These are phyloP conservation scores for Eufriesea mexicana DNA, from an alignment of 1,140 invertebrate species.

Conservation along the genomic window DNA sequence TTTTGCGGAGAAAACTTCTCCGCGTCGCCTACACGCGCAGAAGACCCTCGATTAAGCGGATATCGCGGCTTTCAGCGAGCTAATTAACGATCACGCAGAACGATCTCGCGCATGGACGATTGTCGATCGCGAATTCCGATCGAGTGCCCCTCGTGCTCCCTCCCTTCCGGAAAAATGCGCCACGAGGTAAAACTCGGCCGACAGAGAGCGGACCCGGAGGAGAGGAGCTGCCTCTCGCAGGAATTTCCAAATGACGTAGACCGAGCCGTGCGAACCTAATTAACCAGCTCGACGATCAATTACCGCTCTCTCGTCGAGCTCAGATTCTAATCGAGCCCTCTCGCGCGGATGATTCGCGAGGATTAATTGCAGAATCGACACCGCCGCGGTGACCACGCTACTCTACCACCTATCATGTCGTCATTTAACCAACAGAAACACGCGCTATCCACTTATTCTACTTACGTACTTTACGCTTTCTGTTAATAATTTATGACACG, in stretches of 20 bases:
- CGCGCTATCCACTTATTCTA: no score
- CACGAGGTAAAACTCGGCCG: neutral
- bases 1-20: slow-evolving; percentile 29
- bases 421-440: no score
- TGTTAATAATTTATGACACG: no score
- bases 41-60: slow-evolving; percentile 51
- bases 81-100: slow-evolving; percentile 58
- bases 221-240: neutral
- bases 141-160: neutral
- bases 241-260: slow-evolving; percentile 4
- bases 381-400: neutral
- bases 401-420: no score
- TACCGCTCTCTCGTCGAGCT: slow-evolving; percentile 12
- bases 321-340: slow-evolving; percentile 17
- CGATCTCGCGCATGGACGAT: neutral
- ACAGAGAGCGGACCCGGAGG: neutral
- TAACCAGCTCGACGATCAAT: slow-evolving; percentile 32
- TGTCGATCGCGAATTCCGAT: slow-evolving; percentile 39
- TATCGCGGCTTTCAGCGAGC: slow-evolving; percentile 37
- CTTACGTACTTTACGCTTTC: no score
- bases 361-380: slow-evolving; percentile 12
- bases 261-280: slow-evolving; percentile 21
- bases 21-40: slow-evolving; percentile 25
- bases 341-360: neutral
- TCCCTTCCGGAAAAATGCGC: neutral